A percentile compares a stretch with the other conserved stretches of the same genome.
phyloP scores from a whole-genome alignment of 1,140 invertebrate genomes.

The Drosophila repleta region DNA sequence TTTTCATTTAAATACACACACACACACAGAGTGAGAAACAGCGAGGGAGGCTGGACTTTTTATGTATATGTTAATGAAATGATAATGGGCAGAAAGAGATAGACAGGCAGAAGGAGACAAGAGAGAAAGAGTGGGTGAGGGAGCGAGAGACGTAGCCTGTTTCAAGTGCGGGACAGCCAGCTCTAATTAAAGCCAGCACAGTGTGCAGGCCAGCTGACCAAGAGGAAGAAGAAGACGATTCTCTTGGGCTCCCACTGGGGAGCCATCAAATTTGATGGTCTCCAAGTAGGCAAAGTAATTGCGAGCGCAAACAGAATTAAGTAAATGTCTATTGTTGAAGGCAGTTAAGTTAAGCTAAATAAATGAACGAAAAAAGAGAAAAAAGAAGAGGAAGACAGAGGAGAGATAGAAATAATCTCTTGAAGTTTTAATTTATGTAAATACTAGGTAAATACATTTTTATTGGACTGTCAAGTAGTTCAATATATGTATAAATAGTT shows the following conservation, averaged over 20 bases:
- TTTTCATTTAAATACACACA: conserved; percentile 71
- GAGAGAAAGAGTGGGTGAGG: neutral
- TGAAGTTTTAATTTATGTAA: conserved; percentile 19
- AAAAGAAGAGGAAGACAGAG: neutral
- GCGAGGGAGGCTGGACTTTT: conserved; percentile 32
- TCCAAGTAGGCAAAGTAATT: conserved; percentile 43
- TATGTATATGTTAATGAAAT: conserved; percentile 80
- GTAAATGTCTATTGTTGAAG: conserved; percentile 33
- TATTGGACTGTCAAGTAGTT: neutral
- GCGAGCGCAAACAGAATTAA: conserved; percentile 46
- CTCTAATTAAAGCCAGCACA: conserved; percentile 43
- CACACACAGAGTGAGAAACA: conserved; percentile 1
- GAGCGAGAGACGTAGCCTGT: neutral
- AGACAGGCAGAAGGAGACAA: neutral
- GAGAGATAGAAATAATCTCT: neutral
- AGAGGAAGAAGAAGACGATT: conserved; percentile 6
- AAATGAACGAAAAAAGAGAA: conserved; percentile 1
- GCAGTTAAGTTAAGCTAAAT: conserved; percentile 17
- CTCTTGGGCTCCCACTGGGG: conserved; percentile 25
- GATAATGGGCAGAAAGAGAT: conserved; percentile 55
- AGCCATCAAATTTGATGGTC: conserved; percentile 46
- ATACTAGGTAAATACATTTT: conserved; percentile 1
- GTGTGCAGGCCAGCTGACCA: conserved; percentile 5
- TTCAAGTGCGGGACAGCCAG: conserved; percentile 15
- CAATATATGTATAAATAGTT: neutral